Evolutionary conservation across 1,140 invertebrate genomes (phyloP), one percentile per base, ranked within the genome.

Genomic region (Caenorhabditis briggsae): DNA sequence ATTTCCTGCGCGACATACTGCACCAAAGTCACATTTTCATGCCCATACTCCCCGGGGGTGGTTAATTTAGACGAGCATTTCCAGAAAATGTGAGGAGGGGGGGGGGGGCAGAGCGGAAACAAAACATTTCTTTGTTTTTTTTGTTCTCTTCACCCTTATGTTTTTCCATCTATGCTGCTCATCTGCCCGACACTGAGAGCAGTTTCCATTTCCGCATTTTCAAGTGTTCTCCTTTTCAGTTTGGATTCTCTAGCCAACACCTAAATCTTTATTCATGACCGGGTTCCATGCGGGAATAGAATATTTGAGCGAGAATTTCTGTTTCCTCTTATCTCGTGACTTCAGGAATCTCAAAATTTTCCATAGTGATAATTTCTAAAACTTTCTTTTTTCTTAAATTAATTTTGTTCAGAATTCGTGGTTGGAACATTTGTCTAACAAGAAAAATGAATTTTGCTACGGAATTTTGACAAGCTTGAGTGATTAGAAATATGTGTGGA

Each of bases 101-200:
- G 33, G 33, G 33, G 33, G 33, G 33, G 33, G 33, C 1, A 1
- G 33, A 23, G 33, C 11, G 46, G 46, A 50, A 50, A 78, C 70
- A 78, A 78, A 78, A 78, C 70, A 78, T 78, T 78, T 78, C 70
- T 50, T 78, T 78, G 70, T 78, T 78, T 48, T 78, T 78, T 78
- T 20, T 48, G 7, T 7, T 23, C 59, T 53, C 16, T 78, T 43
- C 70, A 9, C 12, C 43, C 46, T 50, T 12, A 18, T 3, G 61
- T 65, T 8, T 20, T n/a, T 46, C 43, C 70, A n/a, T 23, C n/a
- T 20, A 16, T 41, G 8, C 11, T 41, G 8, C 11, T 33, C 61
- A 14, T 46, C n/a, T 25, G 11, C 46, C 23, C 64, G 11, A 14
- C n/a, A 14, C 14, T 46, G 16, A 3, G 11, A 2, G 14, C 46